Evolutionary conservation across 1,140 invertebrate species (phyloP).

Genomic region (Panonychus citri): DNA sequence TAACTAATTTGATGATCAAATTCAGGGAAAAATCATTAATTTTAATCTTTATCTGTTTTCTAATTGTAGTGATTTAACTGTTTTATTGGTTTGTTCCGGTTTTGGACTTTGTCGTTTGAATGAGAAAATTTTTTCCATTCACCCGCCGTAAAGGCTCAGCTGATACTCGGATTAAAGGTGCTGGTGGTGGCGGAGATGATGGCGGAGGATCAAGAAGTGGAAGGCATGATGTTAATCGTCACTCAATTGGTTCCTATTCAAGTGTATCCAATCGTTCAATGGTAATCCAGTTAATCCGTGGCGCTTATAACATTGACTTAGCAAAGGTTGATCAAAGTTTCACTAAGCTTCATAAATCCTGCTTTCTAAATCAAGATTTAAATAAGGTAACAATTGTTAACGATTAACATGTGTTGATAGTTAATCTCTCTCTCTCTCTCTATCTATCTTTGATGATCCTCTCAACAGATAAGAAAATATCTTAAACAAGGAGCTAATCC

Average conservation of each 20-base stretch:
- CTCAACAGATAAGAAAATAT: background rate
- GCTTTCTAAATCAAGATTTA: conserved; percentile 7
- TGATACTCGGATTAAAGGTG: background rate
- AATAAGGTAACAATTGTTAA: conserved; percentile 1
- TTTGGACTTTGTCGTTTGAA: background rate
- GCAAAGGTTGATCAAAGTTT: conserved; percentile 9
- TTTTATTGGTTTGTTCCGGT: too few relatives aligned
- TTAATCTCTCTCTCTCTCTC: too few relatives aligned
- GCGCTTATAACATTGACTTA: conserved; percentile 11
- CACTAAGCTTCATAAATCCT: conserved; percentile 10
- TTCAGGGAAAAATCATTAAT: too few relatives aligned
- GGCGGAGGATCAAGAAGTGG: too few relatives aligned
- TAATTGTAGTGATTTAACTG: too few relatives aligned
- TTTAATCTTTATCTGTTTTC: too few relatives aligned
- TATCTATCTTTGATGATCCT: too few relatives aligned
- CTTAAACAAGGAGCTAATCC: conserved; percentile 19
- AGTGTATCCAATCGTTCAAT: background rate
- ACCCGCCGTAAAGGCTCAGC: background rate
- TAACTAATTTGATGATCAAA: too few relatives aligned
- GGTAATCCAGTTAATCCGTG: conserved; percentile 4
- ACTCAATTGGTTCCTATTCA: background rate
- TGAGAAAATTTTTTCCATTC: background rate
- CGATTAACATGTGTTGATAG: background rate
- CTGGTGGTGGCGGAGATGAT: too few relatives aligned
- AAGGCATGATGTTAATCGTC: background rate